Percentiles rank a stretch among this genome's conserved stretches.
Evolutionary conservation across 2,113 vertebrate genomes (phyloP).

Genomic region (Chrysochloris asiatica): DNA sequence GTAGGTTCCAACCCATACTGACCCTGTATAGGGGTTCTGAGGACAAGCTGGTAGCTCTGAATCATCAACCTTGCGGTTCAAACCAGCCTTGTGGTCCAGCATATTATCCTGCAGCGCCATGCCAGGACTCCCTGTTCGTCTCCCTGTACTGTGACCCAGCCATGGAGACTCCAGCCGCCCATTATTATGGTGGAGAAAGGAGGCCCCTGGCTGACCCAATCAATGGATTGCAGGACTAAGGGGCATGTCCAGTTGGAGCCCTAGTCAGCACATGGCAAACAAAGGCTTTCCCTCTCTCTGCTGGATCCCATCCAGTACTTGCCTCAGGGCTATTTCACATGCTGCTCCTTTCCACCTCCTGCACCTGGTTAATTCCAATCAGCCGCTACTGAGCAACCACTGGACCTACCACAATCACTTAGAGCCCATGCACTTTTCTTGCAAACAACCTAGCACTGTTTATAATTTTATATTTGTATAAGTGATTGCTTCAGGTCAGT

Average conservation of each 20-base stretch:
- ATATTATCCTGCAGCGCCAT: too few species aligned
- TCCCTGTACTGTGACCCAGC: background rate
- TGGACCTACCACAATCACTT: background rate
- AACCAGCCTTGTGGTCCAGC: too few species aligned
- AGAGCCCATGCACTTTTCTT: background rate
- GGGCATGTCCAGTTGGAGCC: background rate
- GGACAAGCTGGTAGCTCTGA: too few species aligned
- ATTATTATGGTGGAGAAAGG: background rate
- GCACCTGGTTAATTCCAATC: background rate
- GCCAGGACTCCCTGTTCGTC: background rate
- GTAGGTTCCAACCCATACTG: too few species aligned
- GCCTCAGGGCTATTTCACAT: background rate
- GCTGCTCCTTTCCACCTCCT: background rate
- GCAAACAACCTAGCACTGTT: background rate
- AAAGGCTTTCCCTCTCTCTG: background rate
- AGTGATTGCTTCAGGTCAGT: background rate
- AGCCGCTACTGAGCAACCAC: background rate
- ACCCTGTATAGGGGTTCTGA: too few species aligned
- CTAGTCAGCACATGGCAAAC: background rate
- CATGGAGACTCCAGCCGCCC: background rate
- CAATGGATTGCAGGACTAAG: background rate
- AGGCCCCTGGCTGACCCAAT: background rate
- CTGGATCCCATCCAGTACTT: background rate
- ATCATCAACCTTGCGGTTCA: too few species aligned
- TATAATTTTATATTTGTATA: background rate